These are phyloP conservation scores for Asobara japonica DNA, from an alignment of 1,140 invertebrate genomes.

Conservation along the genomic window DNA sequence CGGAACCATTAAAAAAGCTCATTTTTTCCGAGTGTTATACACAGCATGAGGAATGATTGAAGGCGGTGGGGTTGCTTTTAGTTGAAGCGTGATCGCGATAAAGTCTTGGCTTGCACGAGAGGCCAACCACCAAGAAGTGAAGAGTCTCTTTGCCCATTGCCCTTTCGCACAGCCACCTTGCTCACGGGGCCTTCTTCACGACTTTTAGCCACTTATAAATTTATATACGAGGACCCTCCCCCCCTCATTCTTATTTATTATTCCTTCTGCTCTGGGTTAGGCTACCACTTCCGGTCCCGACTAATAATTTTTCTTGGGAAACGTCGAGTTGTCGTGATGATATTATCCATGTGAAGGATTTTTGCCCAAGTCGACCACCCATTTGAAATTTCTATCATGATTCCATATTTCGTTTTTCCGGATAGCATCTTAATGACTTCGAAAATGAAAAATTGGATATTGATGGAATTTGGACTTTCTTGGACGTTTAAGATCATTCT, in stretches of 20 bases:
- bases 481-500: too few relatives aligned
- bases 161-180: conserved; percentile 23
- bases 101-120: conserved; percentile 21
- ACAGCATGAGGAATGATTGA: conserved; percentile 30
- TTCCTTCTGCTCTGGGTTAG: background rate
- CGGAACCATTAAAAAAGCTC: too few relatives aligned
- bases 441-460: too few relatives aligned
- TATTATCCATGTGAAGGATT: background rate
- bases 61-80: conserved; percentile 25
- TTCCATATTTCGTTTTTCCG: too few relatives aligned
- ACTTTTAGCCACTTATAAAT: conserved; percentile 23
- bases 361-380: too few relatives aligned
- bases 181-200: conserved; percentile 25
- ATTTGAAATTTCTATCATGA: background rate
- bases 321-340: background rate
- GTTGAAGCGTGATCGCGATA: conserved; percentile 29
- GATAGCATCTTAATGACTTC: too few relatives aligned
- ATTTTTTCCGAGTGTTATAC: conserved; percentile 26
- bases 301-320: background rate
- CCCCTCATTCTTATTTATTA: conserved; percentile 4
- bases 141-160: conserved; percentile 17
- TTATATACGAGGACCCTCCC: background rate
- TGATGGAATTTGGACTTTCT: too few relatives aligned
- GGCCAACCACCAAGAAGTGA: conserved; percentile 30
- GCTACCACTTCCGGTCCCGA: conserved; percentile 7